These are phyloP conservation scores for Caprella mutica DNA, from an alignment of 2,888 invertebrate species.

Conservation along the genomic window DNA sequence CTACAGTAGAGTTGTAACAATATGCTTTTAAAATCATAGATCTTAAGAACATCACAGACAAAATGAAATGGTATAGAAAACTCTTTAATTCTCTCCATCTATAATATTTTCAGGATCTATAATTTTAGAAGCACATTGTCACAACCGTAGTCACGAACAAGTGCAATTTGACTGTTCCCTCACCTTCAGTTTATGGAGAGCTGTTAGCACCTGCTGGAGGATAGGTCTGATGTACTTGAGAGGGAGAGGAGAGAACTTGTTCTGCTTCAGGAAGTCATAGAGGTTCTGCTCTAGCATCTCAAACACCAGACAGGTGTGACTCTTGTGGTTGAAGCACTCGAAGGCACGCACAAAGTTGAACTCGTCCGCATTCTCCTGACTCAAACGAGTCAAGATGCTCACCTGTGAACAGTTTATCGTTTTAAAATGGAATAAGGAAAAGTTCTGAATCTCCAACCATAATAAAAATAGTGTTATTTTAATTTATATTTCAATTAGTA, in stretches of 20 bases:
- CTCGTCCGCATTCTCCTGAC: constrained; percentile 96
- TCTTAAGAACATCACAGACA: too few species aligned
- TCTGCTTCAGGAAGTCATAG: constrained; percentile 99
- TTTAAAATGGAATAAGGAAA: not conserved
- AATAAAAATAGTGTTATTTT: not conserved
- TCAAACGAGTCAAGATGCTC: constrained; percentile 79
- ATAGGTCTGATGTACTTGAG: constrained; percentile 97
- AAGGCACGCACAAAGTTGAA: constrained; percentile 99
- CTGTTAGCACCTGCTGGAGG: constrained; percentile 87
- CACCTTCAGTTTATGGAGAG: constrained; percentile 71
- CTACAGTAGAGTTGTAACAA: too few species aligned
- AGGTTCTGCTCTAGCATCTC: constrained; percentile 99
- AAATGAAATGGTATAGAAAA: too few species aligned
- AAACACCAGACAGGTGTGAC: constrained; percentile 97
- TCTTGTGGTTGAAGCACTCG: constrained; percentile 99
- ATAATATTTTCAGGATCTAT: not conserved
- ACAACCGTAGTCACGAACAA: not conserved
- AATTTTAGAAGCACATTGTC: not conserved
- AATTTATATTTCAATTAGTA: not conserved
- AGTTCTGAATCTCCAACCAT: not conserved
- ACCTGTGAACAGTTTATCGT: constrained; percentile 46
- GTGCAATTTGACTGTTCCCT: constrained; percentile 3
- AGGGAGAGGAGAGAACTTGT: constrained; percentile 97
- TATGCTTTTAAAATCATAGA: too few species aligned
- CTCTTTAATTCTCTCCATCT: too few species aligned